Base-by-base conservation (phyloP, 2,888 invertebrate genomes). In the Baccha elongata region DNA sequence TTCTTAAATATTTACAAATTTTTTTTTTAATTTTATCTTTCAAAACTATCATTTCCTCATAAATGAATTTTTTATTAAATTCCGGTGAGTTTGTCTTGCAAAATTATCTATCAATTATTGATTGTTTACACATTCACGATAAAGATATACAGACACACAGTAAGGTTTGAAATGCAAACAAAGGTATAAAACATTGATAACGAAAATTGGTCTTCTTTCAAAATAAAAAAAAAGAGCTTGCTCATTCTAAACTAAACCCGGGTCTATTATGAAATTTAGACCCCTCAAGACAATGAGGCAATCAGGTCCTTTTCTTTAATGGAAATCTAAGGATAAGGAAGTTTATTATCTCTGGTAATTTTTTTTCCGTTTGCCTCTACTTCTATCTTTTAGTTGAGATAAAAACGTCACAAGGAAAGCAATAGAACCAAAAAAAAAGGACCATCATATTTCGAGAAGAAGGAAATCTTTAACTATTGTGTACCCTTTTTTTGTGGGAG, bases 111-210 rank as follows among this genome's bases (percentile, higher is more conserved):
- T 52, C 32, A 52, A 52, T 52, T 26, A 23, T 3, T 23, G 5
- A 23, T 52, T 6, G 17, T 52, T 15, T 32, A 17, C 11, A 11
- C 26, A 52, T 11, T 78, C 35, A 17, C 17, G 73, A 80, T 80
- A 74, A 73, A 42, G 50, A 17, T 42, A 48, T 5, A 53, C 13
- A 50, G 21, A 23, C 42, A 7, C 32, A 55, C 19, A 13, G 46
- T 15, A 29, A 48, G 52, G 23, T 64, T 44, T n/a, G 29, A 68
- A 79, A 68, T 80, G 69, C 80, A 80, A 74, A 74, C 58, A 65
- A 71, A 71, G 52, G 58, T 71, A 58, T 40, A 23, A 8, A 11
- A 17, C 37, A 60, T 53, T 75, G 74, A 74, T 75, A 75, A 69
- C 21, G 65, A 52, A 74, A 69, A 55, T 80, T 58, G 37, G 60